phyloP scores from a whole-genome alignment of 2,797 vertebrate genomes.

The Ispidina lecontei region DNA sequence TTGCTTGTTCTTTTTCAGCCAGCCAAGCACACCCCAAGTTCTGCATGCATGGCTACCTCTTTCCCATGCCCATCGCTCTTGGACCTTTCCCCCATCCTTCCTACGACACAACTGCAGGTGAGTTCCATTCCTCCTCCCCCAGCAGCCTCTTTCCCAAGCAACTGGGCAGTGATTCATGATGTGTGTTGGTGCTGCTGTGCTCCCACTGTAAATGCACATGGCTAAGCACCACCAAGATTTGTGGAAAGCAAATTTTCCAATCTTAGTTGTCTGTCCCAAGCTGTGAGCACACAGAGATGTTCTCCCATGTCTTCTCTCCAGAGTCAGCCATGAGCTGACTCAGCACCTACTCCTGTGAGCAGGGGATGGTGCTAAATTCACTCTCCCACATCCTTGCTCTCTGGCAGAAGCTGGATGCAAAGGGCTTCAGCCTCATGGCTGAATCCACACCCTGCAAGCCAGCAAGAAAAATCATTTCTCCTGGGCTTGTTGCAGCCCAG shows the following conservation, averaged over 20 bases:
- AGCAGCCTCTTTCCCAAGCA: neutral
- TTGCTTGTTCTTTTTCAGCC: conserved; percentile 69
- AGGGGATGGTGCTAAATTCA: neutral
- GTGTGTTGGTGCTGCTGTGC: neutral
- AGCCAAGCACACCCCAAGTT: conserved; percentile 86
- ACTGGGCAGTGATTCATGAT: rapidly evolving
- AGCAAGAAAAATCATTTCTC: neutral
- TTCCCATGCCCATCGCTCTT: conserved; percentile 85
- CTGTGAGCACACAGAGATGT: rapidly evolving
- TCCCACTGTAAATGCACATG: neutral
- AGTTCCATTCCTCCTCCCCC: neutral
- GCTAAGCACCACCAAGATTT: neutral
- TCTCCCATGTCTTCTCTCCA: neutral
- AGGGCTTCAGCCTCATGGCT: neutral
- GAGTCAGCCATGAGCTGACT: neutral
- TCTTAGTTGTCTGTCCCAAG: no score
- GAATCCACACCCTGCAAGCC: neutral
- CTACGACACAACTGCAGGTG: conserved; percentile 88
- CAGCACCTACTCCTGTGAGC: neutral
- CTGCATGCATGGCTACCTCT: conserved; percentile 89
- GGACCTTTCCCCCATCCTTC: conserved; percentile 85
- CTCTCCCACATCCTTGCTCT: rapidly evolving
- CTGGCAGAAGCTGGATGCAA: neutral
- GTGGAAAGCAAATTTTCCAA: neutral
- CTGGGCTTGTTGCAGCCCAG: neutral